Evolutionary conservation across 2,797 vertebrate species (phyloP), one percentile per base, ranked within the genome.

Genomic region (Manis pentadactyla): DNA sequence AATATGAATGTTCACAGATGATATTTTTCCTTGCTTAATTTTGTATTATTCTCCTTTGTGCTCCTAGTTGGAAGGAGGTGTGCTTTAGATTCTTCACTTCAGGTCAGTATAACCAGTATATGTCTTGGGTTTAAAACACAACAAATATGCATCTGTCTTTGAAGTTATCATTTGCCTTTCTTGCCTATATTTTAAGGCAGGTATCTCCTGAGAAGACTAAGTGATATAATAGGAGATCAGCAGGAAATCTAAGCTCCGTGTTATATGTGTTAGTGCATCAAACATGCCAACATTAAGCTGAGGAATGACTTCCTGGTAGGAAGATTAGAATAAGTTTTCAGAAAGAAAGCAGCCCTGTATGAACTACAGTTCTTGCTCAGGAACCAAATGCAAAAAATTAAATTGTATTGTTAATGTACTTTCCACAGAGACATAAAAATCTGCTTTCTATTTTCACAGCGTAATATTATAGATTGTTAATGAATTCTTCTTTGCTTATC

Each of bases 251-350:
- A 84, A 96, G 87, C 92, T 73, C 77, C 15, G 0, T 46, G 77
- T 94, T 88, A 77, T 90, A n/a, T 94, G 87, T 87, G 93, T 94
- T 95, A 96, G 95, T 97, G 88, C 87, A 97, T 98, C 96, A 97
- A 96, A 79, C 23, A 69, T 93, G 71, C 53, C 94, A 97, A 86
- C 87, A 97, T 97, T 98, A 98, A 97, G 87, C 97, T 98, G 97
- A 98, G 96, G 94, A 78, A 97, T 77, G 18, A 55, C 63, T 55
- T 97, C 96, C 96, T 97, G 57, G 78, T 92, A 81, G 31, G 27
- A 97, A 93, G 14, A 7, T 97, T 96, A 94, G 46, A 94, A 85
- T 81, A 25, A 31, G 73, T 96, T 98, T 98, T 98, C 75, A 31
- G 92, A 61, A 97, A 69, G 61, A 94, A 79, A 90, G 23, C 13